Conservation (phyloP, 2,113 vertebrate species). For the Phyllopteryx taeniolatus region DNA sequence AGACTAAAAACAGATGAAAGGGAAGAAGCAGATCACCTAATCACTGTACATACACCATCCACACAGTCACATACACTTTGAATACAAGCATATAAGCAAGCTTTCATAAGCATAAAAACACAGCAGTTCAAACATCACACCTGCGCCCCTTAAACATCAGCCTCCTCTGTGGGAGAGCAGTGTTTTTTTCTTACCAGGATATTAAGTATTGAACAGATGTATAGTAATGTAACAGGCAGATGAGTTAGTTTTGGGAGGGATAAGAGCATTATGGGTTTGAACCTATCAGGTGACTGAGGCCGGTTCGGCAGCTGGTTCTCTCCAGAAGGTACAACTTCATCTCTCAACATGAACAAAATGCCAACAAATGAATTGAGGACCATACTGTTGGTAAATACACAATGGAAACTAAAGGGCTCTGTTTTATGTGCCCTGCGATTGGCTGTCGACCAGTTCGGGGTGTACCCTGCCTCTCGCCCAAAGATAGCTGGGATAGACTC, state of each 20-base stretch:
- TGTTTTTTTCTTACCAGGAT: not conserved
- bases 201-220: not conserved
- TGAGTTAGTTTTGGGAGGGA: not conserved
- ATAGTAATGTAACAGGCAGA: too few species aligned
- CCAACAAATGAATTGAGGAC: slow-evolving; percentile 7
- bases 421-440: too few species aligned
- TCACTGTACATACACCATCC: slow-evolving; percentile 46
- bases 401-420: too few species aligned
- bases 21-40: slow-evolving; percentile 61
- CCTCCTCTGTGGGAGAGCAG: not conserved
- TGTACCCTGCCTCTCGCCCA: too few species aligned
- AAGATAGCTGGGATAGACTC: too few species aligned
- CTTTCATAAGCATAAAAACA: not conserved
- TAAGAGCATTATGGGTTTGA: not conserved
- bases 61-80: slow-evolving; percentile 1
- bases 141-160: not conserved
- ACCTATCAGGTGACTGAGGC: too few species aligned
- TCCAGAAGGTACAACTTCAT: too few species aligned
- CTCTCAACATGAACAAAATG: too few species aligned
- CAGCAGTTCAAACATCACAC: slow-evolving; percentile 1
- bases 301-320: too few species aligned
- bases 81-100: not conserved
- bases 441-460: too few species aligned
- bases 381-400: slow-evolving; percentile 44
- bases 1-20: slow-evolving; percentile 75